Evolutionary conservation across 2,113 vertebrate species (phyloP).

Genomic region (Cranoglanis bouderius): DNA sequence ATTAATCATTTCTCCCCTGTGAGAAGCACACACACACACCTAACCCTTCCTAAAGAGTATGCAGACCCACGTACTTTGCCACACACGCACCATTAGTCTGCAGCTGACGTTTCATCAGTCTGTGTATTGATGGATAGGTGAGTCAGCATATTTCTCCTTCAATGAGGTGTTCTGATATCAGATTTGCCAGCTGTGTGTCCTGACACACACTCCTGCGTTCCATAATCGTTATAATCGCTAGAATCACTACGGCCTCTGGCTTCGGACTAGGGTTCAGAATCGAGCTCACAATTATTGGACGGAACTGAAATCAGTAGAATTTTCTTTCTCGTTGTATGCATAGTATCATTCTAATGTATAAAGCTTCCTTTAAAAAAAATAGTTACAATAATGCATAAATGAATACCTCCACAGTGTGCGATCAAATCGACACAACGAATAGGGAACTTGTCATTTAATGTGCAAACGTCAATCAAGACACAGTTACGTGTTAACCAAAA

Average conservation of each 20-base stretch:
- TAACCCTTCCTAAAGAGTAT: constrained; percentile 65
- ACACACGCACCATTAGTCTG: constrained; percentile 30
- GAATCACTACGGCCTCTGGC: not conserved
- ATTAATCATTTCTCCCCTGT: constrained; percentile 72
- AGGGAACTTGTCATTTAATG: not conserved
- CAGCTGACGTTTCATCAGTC: constrained; percentile 51
- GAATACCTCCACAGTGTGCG: not conserved
- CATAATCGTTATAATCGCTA: not conserved
- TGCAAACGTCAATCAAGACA: not conserved
- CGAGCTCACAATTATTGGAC: not conserved
- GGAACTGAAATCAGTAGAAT: too few species aligned
- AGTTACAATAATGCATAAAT: not conserved
- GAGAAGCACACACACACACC: constrained; percentile 32
- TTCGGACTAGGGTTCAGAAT: not conserved
- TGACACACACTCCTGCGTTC: not conserved
- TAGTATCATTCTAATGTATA: not conserved
- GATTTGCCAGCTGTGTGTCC: constrained; percentile 41
- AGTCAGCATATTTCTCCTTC: constrained; percentile 45
- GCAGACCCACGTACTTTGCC: constrained; percentile 51
- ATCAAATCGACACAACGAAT: not conserved
- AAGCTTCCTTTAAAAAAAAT: not conserved
- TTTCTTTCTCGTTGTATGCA: not conserved
- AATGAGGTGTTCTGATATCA: constrained; percentile 25
- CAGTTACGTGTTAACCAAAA: not conserved
- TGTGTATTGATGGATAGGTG: constrained; percentile 54